Percentiles rank a stretch among this genome's conserved stretches.
Evolutionary conservation across 2,888 invertebrate genomes (phyloP).

Genomic region (Dolichomitus sp.): DNA sequence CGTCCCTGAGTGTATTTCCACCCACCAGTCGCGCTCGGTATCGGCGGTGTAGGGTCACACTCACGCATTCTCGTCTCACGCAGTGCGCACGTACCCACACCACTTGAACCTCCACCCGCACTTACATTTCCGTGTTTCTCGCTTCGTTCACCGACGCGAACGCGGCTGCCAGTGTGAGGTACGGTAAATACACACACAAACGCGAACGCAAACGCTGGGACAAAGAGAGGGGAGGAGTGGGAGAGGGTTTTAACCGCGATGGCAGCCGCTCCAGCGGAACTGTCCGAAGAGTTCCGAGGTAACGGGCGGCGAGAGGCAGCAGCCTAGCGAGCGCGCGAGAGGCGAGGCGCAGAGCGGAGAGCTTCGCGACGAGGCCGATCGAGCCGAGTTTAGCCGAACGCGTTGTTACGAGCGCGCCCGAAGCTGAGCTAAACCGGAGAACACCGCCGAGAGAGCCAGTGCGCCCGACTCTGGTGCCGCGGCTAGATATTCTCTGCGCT

Average conservation of each 20-base stretch:
- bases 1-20: slow-evolving; percentile 68
- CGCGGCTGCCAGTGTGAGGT: neutral
- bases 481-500: slow-evolving; percentile 85
- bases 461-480: slow-evolving; percentile 85
- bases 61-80: slow-evolving; percentile 67
- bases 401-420: slow-evolving; percentile 59
- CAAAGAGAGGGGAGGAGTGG: slow-evolving; percentile 4
- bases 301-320: slow-evolving; percentile 25
- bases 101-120: slow-evolving; percentile 31
- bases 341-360: slow-evolving; percentile 14
- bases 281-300: slow-evolving; percentile 60
- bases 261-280: slow-evolving; percentile 65
- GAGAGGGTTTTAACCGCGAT: slow-evolving; percentile 59
- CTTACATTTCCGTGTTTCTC: slow-evolving; percentile 35
- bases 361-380: slow-evolving; percentile 59
- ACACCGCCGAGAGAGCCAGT: slow-evolving; percentile 78
- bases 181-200: slow-evolving; percentile 23
- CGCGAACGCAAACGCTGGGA: neutral
- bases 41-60: slow-evolving; percentile 60
- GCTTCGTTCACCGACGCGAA: slow-evolving; percentile 18
- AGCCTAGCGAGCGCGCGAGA: slow-evolving; percentile 11
- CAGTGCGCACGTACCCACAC: slow-evolving; percentile 30
- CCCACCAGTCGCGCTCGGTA: slow-evolving; percentile 60
- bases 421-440: slow-evolving; percentile 64
- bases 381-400: slow-evolving; percentile 61